These are phyloP conservation scores for Eudasyphora cyanicolor DNA, from an alignment of 2,888 invertebrate genomes.

Conservation along the genomic window DNA sequence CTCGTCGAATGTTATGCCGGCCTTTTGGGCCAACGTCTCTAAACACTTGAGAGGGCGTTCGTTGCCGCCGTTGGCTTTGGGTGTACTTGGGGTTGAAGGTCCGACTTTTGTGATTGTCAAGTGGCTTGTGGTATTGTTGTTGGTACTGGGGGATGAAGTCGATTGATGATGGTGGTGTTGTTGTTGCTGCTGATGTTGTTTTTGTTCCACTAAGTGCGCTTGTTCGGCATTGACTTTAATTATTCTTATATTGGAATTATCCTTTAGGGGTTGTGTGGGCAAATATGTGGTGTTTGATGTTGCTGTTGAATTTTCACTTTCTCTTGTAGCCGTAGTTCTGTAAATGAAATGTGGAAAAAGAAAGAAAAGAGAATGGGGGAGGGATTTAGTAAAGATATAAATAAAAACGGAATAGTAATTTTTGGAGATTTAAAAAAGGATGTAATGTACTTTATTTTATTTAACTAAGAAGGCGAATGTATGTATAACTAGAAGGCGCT, in stretches of 20 bases:
- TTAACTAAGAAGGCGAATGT: too few species aligned
- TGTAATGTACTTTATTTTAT: too few species aligned
- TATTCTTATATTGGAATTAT: conserved; percentile 78
- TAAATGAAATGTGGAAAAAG: neutral
- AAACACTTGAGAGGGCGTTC: conserved; percentile 84
- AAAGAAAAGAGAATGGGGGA: neutral
- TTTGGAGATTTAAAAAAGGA: too few species aligned
- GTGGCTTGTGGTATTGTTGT: conserved; percentile 74
- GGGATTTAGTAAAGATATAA: neutral
- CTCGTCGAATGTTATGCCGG: conserved; percentile 87
- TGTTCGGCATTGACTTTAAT: conserved; percentile 73
- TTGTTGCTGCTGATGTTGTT: conserved; percentile 79
- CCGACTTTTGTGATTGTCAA: conserved; percentile 55
- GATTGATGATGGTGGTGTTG: conserved; percentile 76
- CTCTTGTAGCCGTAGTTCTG: conserved; percentile 63
- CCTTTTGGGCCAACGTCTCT: conserved; percentile 87
- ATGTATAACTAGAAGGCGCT: too few species aligned
- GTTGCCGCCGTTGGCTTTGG: conserved; percentile 59
- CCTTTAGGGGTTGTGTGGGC: conserved; percentile 76
- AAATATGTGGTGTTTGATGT: conserved; percentile 72
- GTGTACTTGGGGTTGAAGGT: conserved; percentile 20
- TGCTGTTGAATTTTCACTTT: conserved; percentile 69
- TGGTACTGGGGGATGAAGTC: conserved; percentile 64
- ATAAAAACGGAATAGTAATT: too few species aligned
- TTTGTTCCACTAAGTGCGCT: conserved; percentile 74